phyloP scores from a whole-genome alignment of 2,797 vertebrate genomes.

The Bradypus variegatus region DNA sequence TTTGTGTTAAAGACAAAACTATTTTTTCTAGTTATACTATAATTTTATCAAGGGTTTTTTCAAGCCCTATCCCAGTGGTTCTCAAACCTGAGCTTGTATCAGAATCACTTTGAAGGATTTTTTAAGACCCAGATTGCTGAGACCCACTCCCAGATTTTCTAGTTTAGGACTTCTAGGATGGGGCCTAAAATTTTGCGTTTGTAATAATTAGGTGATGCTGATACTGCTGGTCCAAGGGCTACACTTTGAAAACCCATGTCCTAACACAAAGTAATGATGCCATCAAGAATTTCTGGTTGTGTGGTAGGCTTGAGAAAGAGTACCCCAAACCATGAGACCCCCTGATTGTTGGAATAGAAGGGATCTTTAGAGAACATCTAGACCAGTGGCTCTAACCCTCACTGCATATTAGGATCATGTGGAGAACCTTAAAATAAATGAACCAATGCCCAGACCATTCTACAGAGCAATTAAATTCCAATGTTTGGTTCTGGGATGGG shows the following conservation, averaged over 20 bases:
- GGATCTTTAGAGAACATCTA: not conserved
- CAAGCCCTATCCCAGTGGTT: not conserved
- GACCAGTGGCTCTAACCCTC: not conserved
- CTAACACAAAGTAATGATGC: not conserved
- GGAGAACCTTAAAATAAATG: constrained; percentile 26
- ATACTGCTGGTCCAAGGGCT: not conserved
- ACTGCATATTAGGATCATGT: not conserved
- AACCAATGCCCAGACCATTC: not conserved
- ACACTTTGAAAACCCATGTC: not conserved
- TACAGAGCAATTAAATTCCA: not conserved
- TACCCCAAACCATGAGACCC: not conserved
- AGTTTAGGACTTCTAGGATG: not conserved
- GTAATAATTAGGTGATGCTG: not conserved
- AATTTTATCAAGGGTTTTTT: constrained; percentile 19
- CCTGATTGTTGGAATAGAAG: not conserved
- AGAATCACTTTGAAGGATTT: not conserved
- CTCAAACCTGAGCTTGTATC: not conserved
- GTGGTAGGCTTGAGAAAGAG: not conserved
- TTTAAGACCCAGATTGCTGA: not conserved
- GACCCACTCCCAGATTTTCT: not conserved
- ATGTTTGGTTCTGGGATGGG: not conserved
- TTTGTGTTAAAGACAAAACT: not conserved
- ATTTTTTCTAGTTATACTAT: constrained; percentile 27
- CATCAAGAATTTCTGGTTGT: constrained; percentile 1
- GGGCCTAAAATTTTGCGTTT: not conserved